These are phyloP conservation scores for Malaclemys terrapin DNA, from an alignment of 2,113 vertebrate species.

Conservation along the genomic window DNA sequence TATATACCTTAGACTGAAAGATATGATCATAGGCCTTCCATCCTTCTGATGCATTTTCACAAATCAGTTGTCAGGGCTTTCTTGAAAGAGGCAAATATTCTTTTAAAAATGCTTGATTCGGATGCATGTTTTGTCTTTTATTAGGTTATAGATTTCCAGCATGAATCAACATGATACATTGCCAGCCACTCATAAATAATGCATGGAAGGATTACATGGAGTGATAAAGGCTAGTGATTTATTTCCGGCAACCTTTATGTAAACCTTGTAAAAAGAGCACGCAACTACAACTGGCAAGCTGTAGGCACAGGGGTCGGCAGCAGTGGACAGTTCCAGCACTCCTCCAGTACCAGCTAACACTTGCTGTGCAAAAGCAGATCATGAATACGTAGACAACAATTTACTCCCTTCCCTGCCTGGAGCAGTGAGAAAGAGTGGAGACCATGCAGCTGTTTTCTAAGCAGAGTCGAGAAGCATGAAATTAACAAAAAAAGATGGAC, in stretches of 20 bases:
- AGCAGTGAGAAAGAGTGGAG: background rate
- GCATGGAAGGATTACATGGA: conserved; percentile 28
- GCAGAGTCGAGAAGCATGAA: background rate
- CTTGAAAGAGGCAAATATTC: conserved; percentile 26
- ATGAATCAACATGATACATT: conserved; percentile 49
- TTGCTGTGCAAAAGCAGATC: background rate
- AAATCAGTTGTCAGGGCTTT: conserved; percentile 24
- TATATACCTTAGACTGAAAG: conserved; percentile 4
- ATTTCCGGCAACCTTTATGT: conserved; percentile 60
- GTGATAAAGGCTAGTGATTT: conserved; percentile 71
- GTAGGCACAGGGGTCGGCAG: background rate
- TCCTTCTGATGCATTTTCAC: conserved; percentile 38
- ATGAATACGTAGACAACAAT: background rate
- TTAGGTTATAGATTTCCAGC: conserved; percentile 41
- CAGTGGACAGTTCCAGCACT: background rate
- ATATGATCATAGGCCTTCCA: background rate
- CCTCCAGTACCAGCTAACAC: background rate
- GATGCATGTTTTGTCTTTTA: conserved; percentile 41
- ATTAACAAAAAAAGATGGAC: background rate
- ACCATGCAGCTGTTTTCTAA: background rate
- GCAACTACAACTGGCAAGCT: background rate
- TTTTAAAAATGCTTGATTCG: conserved; percentile 34
- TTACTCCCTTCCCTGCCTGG: background rate
- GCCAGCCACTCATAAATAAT: conserved; percentile 68
- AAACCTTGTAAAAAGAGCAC: conserved; percentile 69